Conservation (phyloP, 2,113 vertebrate genomes). For the Melanerpes formicivorus region DNA sequence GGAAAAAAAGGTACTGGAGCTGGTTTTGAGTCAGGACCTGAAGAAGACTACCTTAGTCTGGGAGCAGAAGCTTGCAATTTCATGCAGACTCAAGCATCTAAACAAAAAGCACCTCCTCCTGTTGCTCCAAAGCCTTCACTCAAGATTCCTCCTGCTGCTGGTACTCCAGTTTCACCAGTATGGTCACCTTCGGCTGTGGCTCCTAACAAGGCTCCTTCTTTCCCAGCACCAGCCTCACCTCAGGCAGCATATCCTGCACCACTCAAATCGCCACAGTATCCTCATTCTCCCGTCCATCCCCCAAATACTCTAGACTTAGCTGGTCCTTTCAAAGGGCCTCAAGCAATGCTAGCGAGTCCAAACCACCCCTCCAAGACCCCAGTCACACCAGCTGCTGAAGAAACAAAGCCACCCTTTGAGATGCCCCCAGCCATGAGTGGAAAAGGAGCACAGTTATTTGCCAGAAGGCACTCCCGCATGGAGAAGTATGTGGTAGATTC, state of each 20-base stretch:
- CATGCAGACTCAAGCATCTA: conserved; percentile 85
- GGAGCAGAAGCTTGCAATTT: conserved; percentile 99
- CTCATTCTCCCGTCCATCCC: conserved; percentile 74
- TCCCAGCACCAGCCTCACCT: conserved; percentile 79
- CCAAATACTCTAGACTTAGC: conserved; percentile 72
- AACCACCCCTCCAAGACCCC: conserved; percentile 76
- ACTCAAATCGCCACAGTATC: conserved; percentile 74
- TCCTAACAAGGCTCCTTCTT: conserved; percentile 78
- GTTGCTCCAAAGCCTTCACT: conserved; percentile 93
- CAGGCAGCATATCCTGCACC: conserved; percentile 71
- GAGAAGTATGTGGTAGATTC: conserved; percentile 97
- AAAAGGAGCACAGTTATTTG: conserved; percentile 95
- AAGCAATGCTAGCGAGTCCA: conserved; percentile 75
- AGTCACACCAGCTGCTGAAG: conserved; percentile 73
- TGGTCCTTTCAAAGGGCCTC: conserved; percentile 80
- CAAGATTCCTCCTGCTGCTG: conserved; percentile 73
- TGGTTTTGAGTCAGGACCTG: conserved; percentile 90
- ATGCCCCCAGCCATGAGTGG: conserved; percentile 88
- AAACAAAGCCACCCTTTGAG: conserved; percentile 81
- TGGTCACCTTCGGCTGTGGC: conserved; percentile 82
- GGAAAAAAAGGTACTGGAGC: conserved; percentile 78
- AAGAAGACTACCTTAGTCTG: conserved; percentile 98
- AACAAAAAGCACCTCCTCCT: conserved; percentile 92
- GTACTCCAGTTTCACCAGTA: conserved; percentile 81
- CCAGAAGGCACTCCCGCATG: conserved; percentile 95